phyloP scores from a whole-genome alignment of 1,140 invertebrate genomes.

The Ips nitidus region DNA sequence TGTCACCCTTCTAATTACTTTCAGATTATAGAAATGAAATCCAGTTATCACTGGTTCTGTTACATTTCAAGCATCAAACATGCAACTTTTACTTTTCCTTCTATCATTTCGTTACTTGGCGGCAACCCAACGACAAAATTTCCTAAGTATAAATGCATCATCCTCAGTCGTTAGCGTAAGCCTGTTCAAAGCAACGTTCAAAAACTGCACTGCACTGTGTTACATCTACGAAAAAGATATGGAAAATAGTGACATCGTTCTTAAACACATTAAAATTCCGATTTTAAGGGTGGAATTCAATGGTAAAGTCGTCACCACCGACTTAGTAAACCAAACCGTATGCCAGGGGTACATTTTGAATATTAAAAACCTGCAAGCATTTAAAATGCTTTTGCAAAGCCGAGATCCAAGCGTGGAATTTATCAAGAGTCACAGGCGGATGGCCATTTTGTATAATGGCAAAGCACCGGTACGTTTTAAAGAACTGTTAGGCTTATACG shows the following conservation, averaged over 20 bases:
- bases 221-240: constrained; percentile 1
- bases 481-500: constrained; percentile 9
- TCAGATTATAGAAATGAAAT: too few species aligned
- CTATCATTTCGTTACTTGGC: too few species aligned
- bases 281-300: neutral
- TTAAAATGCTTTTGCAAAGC: neutral
- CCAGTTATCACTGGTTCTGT: too few species aligned
- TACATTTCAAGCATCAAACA: too few species aligned
- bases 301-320: neutral
- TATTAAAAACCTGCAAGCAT: neutral
- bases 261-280: neutral
- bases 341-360: constrained; percentile 18
- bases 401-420: neutral
- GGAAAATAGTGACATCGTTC: neutral
- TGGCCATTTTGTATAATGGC: constrained; percentile 9
- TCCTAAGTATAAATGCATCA: too few species aligned
- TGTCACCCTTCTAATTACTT: too few species aligned
- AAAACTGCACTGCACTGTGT: constrained; percentile 1
- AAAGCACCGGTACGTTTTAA: neutral
- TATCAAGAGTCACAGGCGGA: constrained; percentile 7
- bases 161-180: too few species aligned
- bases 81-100: too few species aligned
- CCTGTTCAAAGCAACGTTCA: neutral
- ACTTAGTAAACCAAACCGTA: neutral
- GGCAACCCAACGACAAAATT: too few species aligned